Base-by-base conservation (phyloP, 92 coral and sea anemone species). In the Porites divaricata region DNA sequence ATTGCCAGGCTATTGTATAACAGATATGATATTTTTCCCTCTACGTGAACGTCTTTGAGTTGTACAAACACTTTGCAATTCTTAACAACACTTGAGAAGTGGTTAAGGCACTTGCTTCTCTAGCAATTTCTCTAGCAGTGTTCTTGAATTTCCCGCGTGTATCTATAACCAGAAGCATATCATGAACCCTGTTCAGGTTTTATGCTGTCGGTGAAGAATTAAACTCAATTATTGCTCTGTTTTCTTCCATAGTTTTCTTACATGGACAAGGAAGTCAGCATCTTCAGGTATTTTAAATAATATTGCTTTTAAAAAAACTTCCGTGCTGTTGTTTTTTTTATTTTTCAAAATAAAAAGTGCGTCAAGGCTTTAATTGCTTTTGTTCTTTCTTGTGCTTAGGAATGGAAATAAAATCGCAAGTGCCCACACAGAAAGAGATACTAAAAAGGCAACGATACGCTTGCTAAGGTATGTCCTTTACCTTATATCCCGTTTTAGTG, bases 391-490 rank as follows among this genome's bases (percentile, higher is more conserved):
- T 73, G 23, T 73, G 2, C 25, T 54, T 63, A 96, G 99, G 78
- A 96, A 96, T 88, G 98, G 91, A 70, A 82, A 81, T 53, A 86
- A 96, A 87, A 95, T 96, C 68, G 98, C 99, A 85, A 95, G 98
- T 67, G 99, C 99, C 13, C 92, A 95, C 89, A 96, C 99, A 57
- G 95, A 95, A 84, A 98, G 87, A 65, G 99, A 96, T 75, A 96
- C 99, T 26, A 96, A 96, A 75, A 95, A 93, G 57, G 98, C 99
- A 19, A 96, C 99, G 14, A 96, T 96, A 76, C 89, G 99, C 73
- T 80, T 96, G 73, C 85, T 96, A 75, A 93, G 99, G 99, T 96
- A 80, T 5, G 51, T 23, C 45, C 14, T 58, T 14, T 17, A 66
- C 4, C 15, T 67, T 24, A 9, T 1, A 2, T 12, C 14, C 12